These are phyloP conservation scores for Phylloscopus collybita DNA, from an alignment of 2,797 vertebrate species.

Conservation along the genomic window DNA sequence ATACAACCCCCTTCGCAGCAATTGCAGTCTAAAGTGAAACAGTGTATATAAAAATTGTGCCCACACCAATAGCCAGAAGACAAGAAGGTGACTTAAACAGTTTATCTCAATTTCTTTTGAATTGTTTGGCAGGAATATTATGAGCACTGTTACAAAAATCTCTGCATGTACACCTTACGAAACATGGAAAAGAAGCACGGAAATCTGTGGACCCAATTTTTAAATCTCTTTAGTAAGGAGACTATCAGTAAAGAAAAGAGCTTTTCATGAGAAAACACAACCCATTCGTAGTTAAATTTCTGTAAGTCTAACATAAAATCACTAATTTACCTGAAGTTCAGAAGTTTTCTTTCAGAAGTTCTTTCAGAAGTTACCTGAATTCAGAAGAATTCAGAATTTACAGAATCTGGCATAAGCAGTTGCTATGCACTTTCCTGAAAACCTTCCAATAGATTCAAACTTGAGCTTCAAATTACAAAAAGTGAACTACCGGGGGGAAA, in stretches of 20 bases:
- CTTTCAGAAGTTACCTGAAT: too few species aligned
- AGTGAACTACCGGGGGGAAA: neutral
- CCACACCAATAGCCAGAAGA: neutral
- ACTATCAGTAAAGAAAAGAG: neutral
- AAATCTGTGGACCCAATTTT: neutral
- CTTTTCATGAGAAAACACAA: neutral
- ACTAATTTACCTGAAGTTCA: neutral
- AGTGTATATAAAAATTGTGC: neutral
- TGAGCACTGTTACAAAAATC: neutral
- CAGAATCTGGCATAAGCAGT: neutral
- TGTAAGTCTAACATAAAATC: neutral
- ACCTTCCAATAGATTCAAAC: neutral
- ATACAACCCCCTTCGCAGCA: neutral
- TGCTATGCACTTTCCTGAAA: neutral
- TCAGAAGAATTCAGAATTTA: neutral
- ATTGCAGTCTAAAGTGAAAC: neutral
- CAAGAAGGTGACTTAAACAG: neutral
- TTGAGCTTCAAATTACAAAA: neutral
- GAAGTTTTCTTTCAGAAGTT: too few species aligned
- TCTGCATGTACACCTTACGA: neutral
- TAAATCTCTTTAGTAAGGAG: neutral
- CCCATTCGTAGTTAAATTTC: neutral
- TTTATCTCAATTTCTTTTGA: neutral
- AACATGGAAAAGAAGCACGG: neutral
- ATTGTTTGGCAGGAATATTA: neutral